A percentile compares a stretch with the other conserved stretches of the same genome.
phyloP scores from a whole-genome alignment of 1,140 invertebrate species.

The Oryzaephilus surinamensis region DNA sequence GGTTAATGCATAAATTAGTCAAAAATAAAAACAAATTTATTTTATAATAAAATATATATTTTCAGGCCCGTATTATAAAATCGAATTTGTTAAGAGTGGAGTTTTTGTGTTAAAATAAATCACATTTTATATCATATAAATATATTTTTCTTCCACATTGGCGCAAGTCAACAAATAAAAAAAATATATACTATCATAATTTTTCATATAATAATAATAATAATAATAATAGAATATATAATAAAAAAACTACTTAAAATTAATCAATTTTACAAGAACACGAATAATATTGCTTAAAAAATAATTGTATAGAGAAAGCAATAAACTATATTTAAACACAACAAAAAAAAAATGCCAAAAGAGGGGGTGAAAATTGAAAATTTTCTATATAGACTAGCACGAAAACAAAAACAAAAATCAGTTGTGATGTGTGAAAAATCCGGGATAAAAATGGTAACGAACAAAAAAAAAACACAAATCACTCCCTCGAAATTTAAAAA shows the following conservation, averaged over 20 bases:
- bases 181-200: conserved; percentile 33
- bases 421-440: too few species aligned
- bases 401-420: too few species aligned
- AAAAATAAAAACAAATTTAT: conserved; percentile 7
- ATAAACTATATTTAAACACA: conserved; percentile 8
- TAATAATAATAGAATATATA: too few species aligned
- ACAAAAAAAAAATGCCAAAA: conserved; percentile 5
- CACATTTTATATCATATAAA: conserved; percentile 32
- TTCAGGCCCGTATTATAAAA: conserved; percentile 1
- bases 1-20: conserved; percentile 15
- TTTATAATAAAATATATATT: conserved; percentile 2
- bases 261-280: conserved; percentile 7
- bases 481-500: too few species aligned
- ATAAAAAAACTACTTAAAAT: conserved; percentile 24
- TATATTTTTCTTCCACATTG: conserved; percentile 37
- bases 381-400: too few species aligned
- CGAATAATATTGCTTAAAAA: not conserved
- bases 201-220: too few species aligned
- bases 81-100: conserved; percentile 1
- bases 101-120: conserved; percentile 6
- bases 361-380: conserved; percentile 5
- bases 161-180: conserved; percentile 37
- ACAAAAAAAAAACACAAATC: too few species aligned
- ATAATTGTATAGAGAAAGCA: conserved; percentile 3
- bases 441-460: too few species aligned